Base-by-base conservation (phyloP, 1,140 invertebrate genomes). In the Lasioglossum albipes region DNA sequence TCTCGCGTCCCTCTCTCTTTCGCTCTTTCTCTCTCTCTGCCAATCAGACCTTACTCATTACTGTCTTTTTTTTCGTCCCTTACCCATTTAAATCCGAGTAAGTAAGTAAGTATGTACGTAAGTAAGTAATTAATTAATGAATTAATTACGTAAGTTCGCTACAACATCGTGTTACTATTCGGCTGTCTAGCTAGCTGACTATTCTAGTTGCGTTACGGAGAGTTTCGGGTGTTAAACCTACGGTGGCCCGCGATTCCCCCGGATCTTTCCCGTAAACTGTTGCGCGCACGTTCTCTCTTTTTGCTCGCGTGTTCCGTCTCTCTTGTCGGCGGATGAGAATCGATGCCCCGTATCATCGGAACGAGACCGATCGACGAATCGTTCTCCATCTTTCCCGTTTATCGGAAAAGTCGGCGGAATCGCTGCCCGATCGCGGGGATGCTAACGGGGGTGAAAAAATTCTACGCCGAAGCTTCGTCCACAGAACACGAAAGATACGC, bases 151-250 rank as follows among this genome's bases (percentile, higher is more conserved):
- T 66, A 76, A 79, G 81, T 81, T 59, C 20, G 66, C 85, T 87
- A 87, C 84, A 76, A 45, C 73, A 85, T 82, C 49, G 73, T 79
- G 42, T 83, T 62, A 59, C 86, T 87, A 87, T 71, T 87, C 79
- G 85, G 79, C 71, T 87, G 71, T 79, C 85, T 87, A 87, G 45
- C 82, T 87, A 82, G 79, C 82, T 83, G 72, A 80, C 81, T 83
- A 85, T 85, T 67, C 77, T 86, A 65, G 10, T 69, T 79, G 79
- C 70, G 54, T 86, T 59, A n/a, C 57, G 61, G 69, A 65, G 73
- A 81, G 13, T 77, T 77, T 49, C 57, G 70, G 74, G 65, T 65
- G 27, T 20, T 68, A 27, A 65, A 64, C 65, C 77, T 77, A 77
- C 74, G 31, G 9, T 57, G 73, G 68, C 74, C 74, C 74, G 83